Percentiles rank a stretch among this genome's conserved stretches.
phyloP scores from a whole-genome alignment of 2,113 vertebrate genomes.

The Callopanchax toddi region DNA sequence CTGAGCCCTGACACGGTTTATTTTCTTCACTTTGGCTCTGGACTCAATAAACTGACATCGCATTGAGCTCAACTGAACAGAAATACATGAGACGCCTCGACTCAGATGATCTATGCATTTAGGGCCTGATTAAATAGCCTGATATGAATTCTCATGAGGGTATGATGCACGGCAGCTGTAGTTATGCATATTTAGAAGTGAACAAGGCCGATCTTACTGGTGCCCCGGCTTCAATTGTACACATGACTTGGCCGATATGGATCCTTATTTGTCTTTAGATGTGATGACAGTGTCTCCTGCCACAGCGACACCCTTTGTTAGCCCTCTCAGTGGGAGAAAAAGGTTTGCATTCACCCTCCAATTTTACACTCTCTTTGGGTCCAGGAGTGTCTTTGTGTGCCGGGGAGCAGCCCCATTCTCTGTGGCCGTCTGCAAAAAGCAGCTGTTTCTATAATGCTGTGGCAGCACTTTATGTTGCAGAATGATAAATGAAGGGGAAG shows the following conservation, averaged over 20 bases:
- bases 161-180: constrained; percentile 66
- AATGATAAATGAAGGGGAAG: constrained; percentile 85
- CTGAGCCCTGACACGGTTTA: constrained; percentile 53
- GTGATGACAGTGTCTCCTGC: constrained; percentile 70
- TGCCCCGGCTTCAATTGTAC: constrained; percentile 63
- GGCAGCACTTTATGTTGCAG: constrained; percentile 75
- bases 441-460: constrained; percentile 86
- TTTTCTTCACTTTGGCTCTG: constrained; percentile 37
- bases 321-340: constrained; percentile 70
- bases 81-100: constrained; percentile 41
- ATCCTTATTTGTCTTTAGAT: constrained; percentile 70
- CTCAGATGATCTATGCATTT: constrained; percentile 46
- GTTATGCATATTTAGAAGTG: constrained; percentile 62
- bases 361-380: constrained; percentile 84
- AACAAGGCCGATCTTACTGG: constrained; percentile 41
- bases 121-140: constrained; percentile 37
- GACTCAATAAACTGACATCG: constrained; percentile 43
- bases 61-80: constrained; percentile 19
- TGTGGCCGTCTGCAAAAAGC: constrained; percentile 77
- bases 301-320: constrained; percentile 77
- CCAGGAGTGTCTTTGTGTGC: constrained; percentile 71
- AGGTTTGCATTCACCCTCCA: constrained; percentile 79
- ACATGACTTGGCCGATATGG: constrained; percentile 56
- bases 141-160: constrained; percentile 50
- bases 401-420: constrained; percentile 66